Conservation (phyloP, 2,113 vertebrate species). For the Emydura subglobosa region DNA sequence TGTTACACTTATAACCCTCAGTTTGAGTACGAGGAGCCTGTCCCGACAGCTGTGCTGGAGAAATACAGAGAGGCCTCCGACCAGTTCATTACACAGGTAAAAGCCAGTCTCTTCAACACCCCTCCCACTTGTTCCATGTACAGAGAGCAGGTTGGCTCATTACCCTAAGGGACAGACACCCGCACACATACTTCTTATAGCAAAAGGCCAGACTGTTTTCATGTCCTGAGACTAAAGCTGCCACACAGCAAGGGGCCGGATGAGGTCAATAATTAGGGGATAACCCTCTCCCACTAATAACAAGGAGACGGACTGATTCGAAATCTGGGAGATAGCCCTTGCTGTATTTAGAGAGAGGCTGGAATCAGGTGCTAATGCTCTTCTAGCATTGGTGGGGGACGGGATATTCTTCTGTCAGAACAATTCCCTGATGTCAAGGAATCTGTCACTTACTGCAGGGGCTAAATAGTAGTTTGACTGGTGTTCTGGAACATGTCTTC, state of each 20-base stretch:
- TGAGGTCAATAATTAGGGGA: neutral
- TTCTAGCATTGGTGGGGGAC: neutral
- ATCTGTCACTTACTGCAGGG: neutral
- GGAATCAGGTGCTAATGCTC: neutral
- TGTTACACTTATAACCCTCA: constrained; percentile 92
- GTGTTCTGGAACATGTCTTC: neutral
- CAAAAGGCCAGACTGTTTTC: too few relatives aligned
- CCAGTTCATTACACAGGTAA: constrained; percentile 93
- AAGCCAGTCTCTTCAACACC: neutral
- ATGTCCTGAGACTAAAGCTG: too few relatives aligned
- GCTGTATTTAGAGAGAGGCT: neutral
- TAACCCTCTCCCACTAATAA: neutral
- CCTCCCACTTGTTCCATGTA: too few relatives aligned
- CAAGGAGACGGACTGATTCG: neutral
- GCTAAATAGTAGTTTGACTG: neutral
- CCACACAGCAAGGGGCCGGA: neutral
- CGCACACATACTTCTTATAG: neutral
- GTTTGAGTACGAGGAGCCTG: constrained; percentile 89
- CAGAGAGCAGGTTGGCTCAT: neutral
- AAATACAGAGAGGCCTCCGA: constrained; percentile 91
- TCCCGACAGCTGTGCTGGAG: constrained; percentile 87
- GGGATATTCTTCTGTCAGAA: neutral
- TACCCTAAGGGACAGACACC: neutral
- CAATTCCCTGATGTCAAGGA: neutral
- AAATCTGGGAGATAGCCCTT: neutral